These are phyloP conservation scores for Theodoxus fluviatilis DNA, from an alignment of 2,888 invertebrate genomes.

Conservation along the genomic window DNA sequence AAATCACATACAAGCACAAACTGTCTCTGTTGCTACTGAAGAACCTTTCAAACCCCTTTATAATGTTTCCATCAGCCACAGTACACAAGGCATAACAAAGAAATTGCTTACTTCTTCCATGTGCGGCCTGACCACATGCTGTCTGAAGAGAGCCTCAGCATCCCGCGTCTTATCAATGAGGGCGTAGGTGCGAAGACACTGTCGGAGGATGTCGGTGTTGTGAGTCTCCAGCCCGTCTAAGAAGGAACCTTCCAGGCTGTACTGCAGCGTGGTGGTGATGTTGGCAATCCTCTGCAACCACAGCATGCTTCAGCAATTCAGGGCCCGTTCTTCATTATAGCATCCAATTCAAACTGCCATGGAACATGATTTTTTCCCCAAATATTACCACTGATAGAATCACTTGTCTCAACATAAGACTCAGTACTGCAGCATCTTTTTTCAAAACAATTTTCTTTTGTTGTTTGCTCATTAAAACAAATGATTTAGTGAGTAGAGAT, in stretches of 20 bases:
- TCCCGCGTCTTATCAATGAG: constrained; percentile 75
- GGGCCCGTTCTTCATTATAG: no score
- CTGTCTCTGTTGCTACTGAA: not conserved
- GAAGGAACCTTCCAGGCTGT: constrained; percentile 64
- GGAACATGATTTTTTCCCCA: no score
- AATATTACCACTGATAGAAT: no score
- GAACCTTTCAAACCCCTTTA: not conserved
- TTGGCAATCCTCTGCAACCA: constrained; percentile 59
- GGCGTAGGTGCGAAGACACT: constrained; percentile 70
- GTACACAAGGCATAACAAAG: not conserved
- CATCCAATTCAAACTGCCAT: no score
- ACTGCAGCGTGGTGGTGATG: constrained; percentile 63
- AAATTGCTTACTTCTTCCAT: constrained; percentile 69
- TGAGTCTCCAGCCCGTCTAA: constrained; percentile 58
- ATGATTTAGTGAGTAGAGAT: no score
- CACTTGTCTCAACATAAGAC: no score
- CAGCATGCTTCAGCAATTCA: no score
- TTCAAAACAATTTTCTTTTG: no score
- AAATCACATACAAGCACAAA: not conserved
- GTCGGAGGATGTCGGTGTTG: constrained; percentile 57
- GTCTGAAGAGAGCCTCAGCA: constrained; percentile 77
- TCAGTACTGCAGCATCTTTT: no score
- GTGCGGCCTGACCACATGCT: constrained; percentile 74
- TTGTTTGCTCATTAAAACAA: no score
- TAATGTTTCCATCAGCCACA: not conserved